A percentile compares a stretch with the other conserved stretches of the same genome.
These are phyloP conservation scores for Drepanosiphum platanoidis DNA, from an alignment of 2,888 invertebrate species.

Conservation along the genomic window DNA sequence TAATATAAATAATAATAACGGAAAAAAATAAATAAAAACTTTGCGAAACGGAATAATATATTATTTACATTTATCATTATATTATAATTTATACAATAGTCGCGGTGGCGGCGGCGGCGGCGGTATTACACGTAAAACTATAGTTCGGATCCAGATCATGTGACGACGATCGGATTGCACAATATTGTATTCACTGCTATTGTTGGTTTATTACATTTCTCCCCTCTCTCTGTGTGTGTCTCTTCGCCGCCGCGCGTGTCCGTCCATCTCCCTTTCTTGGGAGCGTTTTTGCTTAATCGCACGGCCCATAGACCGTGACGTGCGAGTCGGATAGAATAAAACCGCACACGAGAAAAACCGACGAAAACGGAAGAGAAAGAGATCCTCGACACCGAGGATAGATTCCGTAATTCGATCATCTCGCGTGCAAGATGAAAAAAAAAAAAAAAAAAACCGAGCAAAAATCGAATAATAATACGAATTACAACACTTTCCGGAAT, in stretches of 20 bases:
- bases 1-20: neutral
- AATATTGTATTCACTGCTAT: constrained; percentile 15
- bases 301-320: constrained; percentile 17
- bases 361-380: constrained; percentile 12
- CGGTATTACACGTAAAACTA: constrained; percentile 19
- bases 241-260: neutral
- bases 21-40: neutral
- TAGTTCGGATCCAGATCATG: constrained; percentile 33
- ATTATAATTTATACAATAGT: constrained; percentile 3
- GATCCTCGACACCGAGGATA: neutral
- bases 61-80: constrained; percentile 35
- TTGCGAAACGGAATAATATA: constrained; percentile 32
- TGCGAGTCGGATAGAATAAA: neutral
- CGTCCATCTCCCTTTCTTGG: neutral
- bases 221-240: neutral
- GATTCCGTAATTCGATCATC: constrained; percentile 28
- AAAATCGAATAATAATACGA: neutral
- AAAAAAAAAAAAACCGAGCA: neutral
- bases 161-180: constrained; percentile 45
- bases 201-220: constrained; percentile 38
- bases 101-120: neutral
- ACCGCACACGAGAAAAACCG: constrained; percentile 18
- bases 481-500: constrained; percentile 28
- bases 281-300: constrained; percentile 35
- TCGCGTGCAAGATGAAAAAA: neutral